phyloP scores from a whole-genome alignment of 1,140 invertebrate species.

The Bilobella aurantiaca region DNA sequence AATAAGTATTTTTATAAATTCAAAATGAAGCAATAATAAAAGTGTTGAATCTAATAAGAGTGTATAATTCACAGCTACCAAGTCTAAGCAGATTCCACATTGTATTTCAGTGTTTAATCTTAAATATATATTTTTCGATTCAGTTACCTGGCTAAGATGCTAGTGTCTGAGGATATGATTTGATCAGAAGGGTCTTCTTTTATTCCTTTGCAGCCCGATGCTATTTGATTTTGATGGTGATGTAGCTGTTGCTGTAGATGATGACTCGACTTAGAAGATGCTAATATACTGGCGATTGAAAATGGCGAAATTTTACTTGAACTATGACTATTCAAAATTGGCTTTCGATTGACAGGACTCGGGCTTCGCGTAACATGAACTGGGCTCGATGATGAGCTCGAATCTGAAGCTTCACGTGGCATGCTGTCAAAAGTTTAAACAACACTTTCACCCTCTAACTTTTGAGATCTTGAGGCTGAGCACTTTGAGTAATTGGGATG shows the following conservation, averaged over 20 bases:
- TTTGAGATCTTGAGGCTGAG: too few relatives aligned
- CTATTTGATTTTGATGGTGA: constrained; percentile 2
- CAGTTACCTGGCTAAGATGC: constrained; percentile 32
- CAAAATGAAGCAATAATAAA: too few relatives aligned
- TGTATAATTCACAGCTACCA: too few relatives aligned
- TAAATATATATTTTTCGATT: too few relatives aligned
- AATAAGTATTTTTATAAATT: too few relatives aligned
- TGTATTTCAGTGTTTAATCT: too few relatives aligned
- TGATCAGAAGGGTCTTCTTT: constrained; percentile 26
- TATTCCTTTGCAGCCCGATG: constrained; percentile 8
- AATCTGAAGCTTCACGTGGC: constrained; percentile 31
- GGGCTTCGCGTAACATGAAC: constrained; percentile 33
- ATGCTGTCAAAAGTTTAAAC: too few relatives aligned
- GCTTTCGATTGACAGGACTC: constrained; percentile 21
- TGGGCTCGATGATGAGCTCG: constrained; percentile 31
- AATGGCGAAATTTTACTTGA: constrained; percentile 34
- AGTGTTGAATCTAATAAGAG: too few relatives aligned
- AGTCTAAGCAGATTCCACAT: too few relatives aligned
- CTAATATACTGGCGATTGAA: constrained; percentile 34
- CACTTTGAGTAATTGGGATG: too few relatives aligned
- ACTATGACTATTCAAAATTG: constrained; percentile 8
- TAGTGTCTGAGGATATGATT: constrained; percentile 28
- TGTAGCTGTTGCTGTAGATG: not conserved
- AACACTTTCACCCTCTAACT: too few relatives aligned
- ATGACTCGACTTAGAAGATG: constrained; percentile 29